Conservation (phyloP, 2,888 invertebrate genomes). For the Amiota mariae region DNA sequence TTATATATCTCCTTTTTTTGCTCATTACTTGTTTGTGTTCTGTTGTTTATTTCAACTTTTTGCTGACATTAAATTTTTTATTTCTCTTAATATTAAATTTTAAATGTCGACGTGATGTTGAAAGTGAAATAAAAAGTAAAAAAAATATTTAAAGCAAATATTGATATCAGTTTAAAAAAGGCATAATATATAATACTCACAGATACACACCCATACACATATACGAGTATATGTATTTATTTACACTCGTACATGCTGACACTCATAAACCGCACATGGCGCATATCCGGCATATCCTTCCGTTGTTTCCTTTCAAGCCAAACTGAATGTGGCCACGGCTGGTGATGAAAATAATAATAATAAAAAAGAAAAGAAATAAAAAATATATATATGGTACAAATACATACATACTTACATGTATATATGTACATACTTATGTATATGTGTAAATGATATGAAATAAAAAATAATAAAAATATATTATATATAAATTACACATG, state of each 20-base stretch:
- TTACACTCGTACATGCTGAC: constrained; percentile 30
- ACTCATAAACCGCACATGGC: constrained; percentile 51
- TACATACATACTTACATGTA: neutral
- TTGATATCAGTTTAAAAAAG: constrained; percentile 35
- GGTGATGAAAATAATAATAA: constrained; percentile 14
- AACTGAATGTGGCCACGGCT: constrained; percentile 3
- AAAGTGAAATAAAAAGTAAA: neutral
- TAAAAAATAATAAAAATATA: neutral
- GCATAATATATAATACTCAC: constrained; percentile 32
- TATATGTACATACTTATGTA: neutral
- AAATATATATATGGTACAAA: constrained; percentile 6
- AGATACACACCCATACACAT: constrained; percentile 10
- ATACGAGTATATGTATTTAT: neutral
- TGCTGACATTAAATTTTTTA: constrained; percentile 34
- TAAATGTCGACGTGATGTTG: constrained; percentile 18
- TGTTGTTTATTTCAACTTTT: constrained; percentile 37
- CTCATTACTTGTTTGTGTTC: constrained; percentile 9
- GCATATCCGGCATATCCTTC: constrained; percentile 34
- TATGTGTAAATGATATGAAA: constrained; percentile 16
- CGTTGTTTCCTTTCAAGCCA: constrained; percentile 8
- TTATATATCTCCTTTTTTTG: constrained; percentile 4
- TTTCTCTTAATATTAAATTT: constrained; percentile 43
- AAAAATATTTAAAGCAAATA: constrained; percentile 17
- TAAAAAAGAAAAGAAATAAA: neutral
- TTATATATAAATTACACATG: constrained; percentile 44